Evolutionary conservation across 1,140 invertebrate genomes (phyloP).

Genomic region (Panagrolaimus sp.): DNA sequence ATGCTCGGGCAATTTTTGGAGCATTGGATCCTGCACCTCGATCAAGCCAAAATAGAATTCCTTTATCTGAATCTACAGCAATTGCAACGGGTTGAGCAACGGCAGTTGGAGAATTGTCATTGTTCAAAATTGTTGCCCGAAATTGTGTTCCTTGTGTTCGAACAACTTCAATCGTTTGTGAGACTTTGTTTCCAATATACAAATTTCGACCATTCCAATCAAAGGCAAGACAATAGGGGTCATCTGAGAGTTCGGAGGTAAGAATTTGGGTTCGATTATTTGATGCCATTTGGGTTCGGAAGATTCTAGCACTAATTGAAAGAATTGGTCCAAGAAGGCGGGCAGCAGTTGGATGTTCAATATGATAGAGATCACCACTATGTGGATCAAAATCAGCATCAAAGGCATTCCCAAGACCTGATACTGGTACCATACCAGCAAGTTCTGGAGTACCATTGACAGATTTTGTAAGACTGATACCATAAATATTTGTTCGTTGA

Average conservation of each 20-base stretch:
- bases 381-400: slow-evolving; percentile 85
- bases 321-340: slow-evolving; percentile 67
- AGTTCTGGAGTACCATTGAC: slow-evolving; percentile 43
- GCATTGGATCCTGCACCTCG: slow-evolving; percentile 80
- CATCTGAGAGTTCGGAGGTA: slow-evolving; percentile 54
- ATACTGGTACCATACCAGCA: slow-evolving; percentile 68
- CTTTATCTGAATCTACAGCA: slow-evolving; percentile 81
- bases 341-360: slow-evolving; percentile 54
- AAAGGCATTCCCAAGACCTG: slow-evolving; percentile 79
- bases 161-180: slow-evolving; percentile 85
- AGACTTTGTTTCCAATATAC: slow-evolving; percentile 82
- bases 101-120: slow-evolving; percentile 78
- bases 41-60: slow-evolving; percentile 88
- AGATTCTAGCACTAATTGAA: slow-evolving; percentile 50
- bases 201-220: slow-evolving; percentile 93
- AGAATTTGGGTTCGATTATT: slow-evolving; percentile 81
- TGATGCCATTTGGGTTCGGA: slow-evolving; percentile 69
- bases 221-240: slow-evolving; percentile 76
- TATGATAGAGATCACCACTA: slow-evolving; percentile 65
- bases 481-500: slow-evolving; percentile 68
- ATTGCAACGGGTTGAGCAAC: slow-evolving; percentile 81
- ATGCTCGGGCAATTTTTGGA: slow-evolving; percentile 80
- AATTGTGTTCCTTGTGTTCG: slow-evolving; percentile 65
- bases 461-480: slow-evolving; percentile 47
- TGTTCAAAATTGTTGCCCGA: slow-evolving; percentile 79